These are phyloP conservation scores for Drosophila merina DNA, from an alignment of 2,888 invertebrate species.

Conservation along the genomic window DNA sequence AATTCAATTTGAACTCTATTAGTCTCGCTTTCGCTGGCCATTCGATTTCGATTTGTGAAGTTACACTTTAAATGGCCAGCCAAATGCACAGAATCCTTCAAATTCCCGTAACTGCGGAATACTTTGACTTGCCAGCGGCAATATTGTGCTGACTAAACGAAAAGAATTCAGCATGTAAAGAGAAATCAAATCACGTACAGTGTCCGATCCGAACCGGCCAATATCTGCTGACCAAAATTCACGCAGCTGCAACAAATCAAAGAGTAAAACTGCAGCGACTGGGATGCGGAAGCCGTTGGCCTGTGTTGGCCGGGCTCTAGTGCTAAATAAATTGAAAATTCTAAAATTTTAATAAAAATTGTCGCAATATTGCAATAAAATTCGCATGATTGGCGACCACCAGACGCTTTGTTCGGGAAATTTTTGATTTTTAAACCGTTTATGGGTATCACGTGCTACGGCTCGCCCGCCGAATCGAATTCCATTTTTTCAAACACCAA, in stretches of 20 bases:
- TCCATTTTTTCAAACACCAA: constrained; percentile 38
- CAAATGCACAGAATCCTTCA: constrained; percentile 27
- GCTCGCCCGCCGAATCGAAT: constrained; percentile 51
- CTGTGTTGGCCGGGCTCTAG: constrained; percentile 26
- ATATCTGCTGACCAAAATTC: constrained; percentile 76
- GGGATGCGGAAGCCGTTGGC: not conserved
- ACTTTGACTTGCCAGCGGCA: constrained; percentile 29
- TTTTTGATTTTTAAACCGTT: constrained; percentile 38
- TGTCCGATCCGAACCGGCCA: constrained; percentile 50
- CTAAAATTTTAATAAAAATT: constrained; percentile 77
- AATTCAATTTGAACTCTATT: constrained; percentile 52
- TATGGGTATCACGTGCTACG: constrained; percentile 62
- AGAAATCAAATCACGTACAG: constrained; percentile 72
- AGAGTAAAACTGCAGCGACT: constrained; percentile 47
- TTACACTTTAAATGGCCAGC: constrained; percentile 39
- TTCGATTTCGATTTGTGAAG: constrained; percentile 12
- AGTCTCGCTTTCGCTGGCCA: constrained; percentile 16
- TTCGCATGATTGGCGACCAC: constrained; percentile 58
- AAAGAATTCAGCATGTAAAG: constrained; percentile 37
- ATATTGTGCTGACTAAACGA: constrained; percentile 34
- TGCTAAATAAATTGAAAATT: constrained; percentile 77
- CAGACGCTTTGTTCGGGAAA: constrained; percentile 3
- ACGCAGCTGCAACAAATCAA: constrained; percentile 77
- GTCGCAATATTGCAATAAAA: constrained; percentile 78
- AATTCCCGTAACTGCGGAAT: constrained; percentile 25